A percentile compares a stretch with the other conserved stretches of the same genome.
phyloP scores from a whole-genome alignment of 2,113 vertebrate species.

The Halcyon senegalensis region DNA sequence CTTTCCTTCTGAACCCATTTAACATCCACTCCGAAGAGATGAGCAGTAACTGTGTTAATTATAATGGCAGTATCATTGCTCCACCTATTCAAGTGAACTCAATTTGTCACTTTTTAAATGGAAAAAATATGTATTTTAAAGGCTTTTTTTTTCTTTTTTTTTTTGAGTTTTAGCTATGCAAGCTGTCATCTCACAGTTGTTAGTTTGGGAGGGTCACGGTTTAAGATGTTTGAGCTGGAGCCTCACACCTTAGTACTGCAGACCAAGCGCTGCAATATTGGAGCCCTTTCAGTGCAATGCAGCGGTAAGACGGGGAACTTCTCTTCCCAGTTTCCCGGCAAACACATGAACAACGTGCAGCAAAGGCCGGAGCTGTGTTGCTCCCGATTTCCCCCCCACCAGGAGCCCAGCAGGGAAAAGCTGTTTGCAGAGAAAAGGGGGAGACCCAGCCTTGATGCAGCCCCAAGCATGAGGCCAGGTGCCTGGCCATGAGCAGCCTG shows the following conservation, averaged over 20 bases:
- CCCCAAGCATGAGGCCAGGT: fast-evolving
- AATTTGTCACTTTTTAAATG: neutral
- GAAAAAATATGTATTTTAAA: neutral
- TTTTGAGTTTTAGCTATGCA: neutral
- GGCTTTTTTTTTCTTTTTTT: neutral
- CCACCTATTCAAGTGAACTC: neutral
- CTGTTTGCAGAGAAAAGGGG: neutral
- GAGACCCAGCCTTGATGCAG: neutral
- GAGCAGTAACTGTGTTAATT: neutral
- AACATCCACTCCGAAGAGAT: neutral
- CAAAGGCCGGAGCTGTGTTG: neutral
- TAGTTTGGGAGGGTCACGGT: neutral
- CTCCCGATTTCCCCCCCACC: neutral
- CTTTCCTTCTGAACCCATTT: neutral
- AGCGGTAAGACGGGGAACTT: neutral
- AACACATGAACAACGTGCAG: neutral
- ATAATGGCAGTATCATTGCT: neutral
- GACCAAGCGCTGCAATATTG: neutral
- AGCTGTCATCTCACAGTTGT: neutral
- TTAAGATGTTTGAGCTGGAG: neutral
- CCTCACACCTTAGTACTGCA: neutral
- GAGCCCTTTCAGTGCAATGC: neutral
- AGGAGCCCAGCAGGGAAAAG: neutral
- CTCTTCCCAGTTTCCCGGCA: neutral
- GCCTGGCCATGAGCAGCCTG: neutral